A percentile compares a stretch with the other conserved stretches of the same genome.
These are phyloP conservation scores for Trematomus loennbergii DNA, from an alignment of 2,113 vertebrate genomes.

Conservation along the genomic window DNA sequence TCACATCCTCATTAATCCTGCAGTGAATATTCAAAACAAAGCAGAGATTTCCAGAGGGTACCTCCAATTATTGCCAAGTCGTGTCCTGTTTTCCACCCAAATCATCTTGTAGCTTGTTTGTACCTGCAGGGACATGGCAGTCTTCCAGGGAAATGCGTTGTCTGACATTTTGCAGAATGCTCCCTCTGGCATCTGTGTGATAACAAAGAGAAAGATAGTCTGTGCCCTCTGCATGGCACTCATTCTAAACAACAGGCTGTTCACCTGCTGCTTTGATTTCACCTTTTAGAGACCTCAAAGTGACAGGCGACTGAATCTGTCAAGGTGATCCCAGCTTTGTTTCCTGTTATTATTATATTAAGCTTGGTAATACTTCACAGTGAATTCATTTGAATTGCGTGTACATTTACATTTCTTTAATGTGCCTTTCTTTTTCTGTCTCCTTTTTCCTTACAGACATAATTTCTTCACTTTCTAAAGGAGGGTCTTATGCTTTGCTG, in stretches of 20 bases:
- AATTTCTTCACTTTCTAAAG: neutral
- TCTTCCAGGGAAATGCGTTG: slow-evolving; percentile 49
- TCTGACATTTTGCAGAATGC: slow-evolving; percentile 53
- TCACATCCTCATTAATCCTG: slow-evolving; percentile 44
- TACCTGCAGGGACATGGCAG: slow-evolving; percentile 52
- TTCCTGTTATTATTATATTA: slow-evolving; percentile 17
- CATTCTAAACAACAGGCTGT: slow-evolving; percentile 34
- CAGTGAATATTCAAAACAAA: slow-evolving; percentile 53
- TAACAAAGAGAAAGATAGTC: slow-evolving; percentile 25
- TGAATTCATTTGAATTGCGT: slow-evolving; percentile 7
- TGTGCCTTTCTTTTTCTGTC: slow-evolving; percentile 5
- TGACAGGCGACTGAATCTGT: slow-evolving; percentile 15
- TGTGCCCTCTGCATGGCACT: slow-evolving; percentile 38
- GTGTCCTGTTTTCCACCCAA: slow-evolving; percentile 31
- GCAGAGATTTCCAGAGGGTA: slow-evolving; percentile 40
- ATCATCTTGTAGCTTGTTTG: slow-evolving; percentile 14
- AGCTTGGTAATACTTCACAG: neutral
- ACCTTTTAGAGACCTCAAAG: slow-evolving; percentile 27
- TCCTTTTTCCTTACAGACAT: slow-evolving; percentile 4
- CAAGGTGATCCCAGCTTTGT: slow-evolving; percentile 14
- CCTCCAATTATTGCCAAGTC: slow-evolving; percentile 38
- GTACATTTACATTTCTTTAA: slow-evolving; percentile 47
- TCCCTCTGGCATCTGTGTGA: slow-evolving; percentile 38
- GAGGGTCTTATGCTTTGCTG: neutral
- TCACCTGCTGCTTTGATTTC: slow-evolving; percentile 31